These are phyloP conservation scores for Pipistrellus pipistrellus DNA, from an alignment of 2,797 vertebrate genomes.

Conservation along the genomic window DNA sequence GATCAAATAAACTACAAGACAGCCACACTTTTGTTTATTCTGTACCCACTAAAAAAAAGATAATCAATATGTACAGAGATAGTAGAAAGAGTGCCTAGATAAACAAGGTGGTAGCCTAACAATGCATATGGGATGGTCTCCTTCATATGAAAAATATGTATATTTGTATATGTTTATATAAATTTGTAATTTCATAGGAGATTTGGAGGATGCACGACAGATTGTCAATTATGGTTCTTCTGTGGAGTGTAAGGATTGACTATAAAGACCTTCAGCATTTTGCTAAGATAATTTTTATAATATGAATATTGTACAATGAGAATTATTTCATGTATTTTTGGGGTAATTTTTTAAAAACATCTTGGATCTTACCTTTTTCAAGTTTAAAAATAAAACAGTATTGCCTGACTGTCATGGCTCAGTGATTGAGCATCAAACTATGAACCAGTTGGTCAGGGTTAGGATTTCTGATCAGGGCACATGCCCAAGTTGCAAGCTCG, in stretches of 20 bases:
- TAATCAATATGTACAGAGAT: background rate
- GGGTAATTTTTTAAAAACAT: background rate
- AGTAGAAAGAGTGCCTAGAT: background rate
- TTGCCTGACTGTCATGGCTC: too few species aligned
- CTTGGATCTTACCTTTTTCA: constrained; percentile 3
- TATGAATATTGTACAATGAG: constrained; percentile 18
- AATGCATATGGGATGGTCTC: background rate
- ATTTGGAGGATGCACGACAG: background rate
- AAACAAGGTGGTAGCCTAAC: background rate
- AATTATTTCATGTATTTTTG: background rate
- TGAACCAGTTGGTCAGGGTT: too few species aligned
- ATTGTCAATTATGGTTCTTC: background rate
- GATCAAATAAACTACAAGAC: background rate
- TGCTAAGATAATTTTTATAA: background rate
- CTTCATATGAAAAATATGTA: background rate
- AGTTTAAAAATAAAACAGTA: constrained; percentile 24
- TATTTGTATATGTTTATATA: background rate
- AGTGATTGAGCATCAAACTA: too few species aligned
- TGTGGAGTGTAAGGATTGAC: background rate
- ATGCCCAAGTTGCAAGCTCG: too few species aligned
- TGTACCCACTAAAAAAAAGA: background rate
- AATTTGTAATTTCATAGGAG: background rate
- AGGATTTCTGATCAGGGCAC: too few species aligned
- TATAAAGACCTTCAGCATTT: background rate
- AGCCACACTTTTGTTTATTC: background rate